Percentiles rank a stretch among this genome's conserved stretches.
Evolutionary conservation across 2,113 vertebrate genomes (phyloP).

Genomic region (Lophotis ruficrista): DNA sequence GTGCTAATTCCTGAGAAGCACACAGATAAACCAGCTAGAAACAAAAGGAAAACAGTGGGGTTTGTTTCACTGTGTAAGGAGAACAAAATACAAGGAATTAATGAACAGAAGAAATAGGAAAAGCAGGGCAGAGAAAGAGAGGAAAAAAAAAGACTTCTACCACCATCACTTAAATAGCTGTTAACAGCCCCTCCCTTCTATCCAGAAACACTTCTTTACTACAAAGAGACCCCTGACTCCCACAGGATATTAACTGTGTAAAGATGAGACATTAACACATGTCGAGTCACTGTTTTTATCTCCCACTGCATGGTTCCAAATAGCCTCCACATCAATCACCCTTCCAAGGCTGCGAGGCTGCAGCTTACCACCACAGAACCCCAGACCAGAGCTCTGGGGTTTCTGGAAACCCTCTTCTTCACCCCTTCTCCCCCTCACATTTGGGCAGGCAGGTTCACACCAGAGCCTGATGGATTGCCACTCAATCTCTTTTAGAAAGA

Average conservation of each 20-base stretch:
- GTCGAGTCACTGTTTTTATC: not conserved
- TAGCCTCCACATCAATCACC: fast-evolving
- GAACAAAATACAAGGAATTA: not conserved
- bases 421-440: not conserved
- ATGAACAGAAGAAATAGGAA: not conserved
- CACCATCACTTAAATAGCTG: not conserved
- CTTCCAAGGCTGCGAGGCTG: not conserved
- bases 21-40: not conserved
- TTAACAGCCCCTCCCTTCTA: not conserved
- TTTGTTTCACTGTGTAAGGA: not conserved
- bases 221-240: not conserved
- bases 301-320: not conserved
- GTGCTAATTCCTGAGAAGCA: not conserved
- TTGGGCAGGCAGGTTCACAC: not conserved
- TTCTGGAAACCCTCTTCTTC: not conserved
- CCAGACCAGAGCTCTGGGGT: not conserved
- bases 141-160: not conserved
- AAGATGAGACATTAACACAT: not conserved
- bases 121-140: not conserved
- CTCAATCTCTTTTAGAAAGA: not conserved
- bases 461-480: not conserved
- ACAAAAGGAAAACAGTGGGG: not conserved
- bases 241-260: not conserved
- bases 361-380: not conserved
- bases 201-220: not conserved